phyloP scores from a whole-genome alignment of 2,888 invertebrate genomes.

The Ferrisia virgata region DNA sequence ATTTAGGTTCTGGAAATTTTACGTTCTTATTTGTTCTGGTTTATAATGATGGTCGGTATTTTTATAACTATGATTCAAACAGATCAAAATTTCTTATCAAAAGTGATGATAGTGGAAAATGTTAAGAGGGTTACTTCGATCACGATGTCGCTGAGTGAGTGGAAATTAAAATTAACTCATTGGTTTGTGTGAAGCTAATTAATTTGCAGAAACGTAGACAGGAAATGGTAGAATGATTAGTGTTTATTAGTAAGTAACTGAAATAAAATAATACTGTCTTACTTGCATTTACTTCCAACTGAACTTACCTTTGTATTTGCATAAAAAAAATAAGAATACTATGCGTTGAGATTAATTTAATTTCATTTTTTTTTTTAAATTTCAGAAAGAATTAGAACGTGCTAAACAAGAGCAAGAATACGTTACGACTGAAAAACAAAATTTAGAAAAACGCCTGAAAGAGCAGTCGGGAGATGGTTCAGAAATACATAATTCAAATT shows the following conservation, averaged over 20 bases:
- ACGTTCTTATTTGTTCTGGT: background rate
- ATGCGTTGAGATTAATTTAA: background rate
- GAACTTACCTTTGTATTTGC: too few relatives aligned
- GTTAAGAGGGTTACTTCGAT: background rate
- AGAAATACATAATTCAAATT: slow-evolving; percentile 68
- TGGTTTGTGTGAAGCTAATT: background rate
- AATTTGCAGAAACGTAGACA: too few relatives aligned
- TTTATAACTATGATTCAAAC: background rate
- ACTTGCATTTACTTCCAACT: background rate
- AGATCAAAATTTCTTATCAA: background rate
- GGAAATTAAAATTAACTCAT: background rate
- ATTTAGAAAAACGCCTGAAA: slow-evolving; percentile 74
- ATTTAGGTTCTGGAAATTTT: background rate
- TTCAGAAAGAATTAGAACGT: slow-evolving; percentile 67
- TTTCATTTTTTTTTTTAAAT: slow-evolving; percentile 37
- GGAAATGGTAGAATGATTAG: background rate
- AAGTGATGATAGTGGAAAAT: background rate
- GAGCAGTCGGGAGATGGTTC: slow-evolving; percentile 64
- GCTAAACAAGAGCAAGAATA: slow-evolving; percentile 81
- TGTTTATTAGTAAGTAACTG: background rate
- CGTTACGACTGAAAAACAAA: slow-evolving; percentile 75
- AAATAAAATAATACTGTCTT: background rate
- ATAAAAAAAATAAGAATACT: background rate
- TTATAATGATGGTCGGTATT: background rate
- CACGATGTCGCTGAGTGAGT: background rate